Conservation (phyloP, 2,113 vertebrate genomes). For the Ascaphus truei region DNA sequence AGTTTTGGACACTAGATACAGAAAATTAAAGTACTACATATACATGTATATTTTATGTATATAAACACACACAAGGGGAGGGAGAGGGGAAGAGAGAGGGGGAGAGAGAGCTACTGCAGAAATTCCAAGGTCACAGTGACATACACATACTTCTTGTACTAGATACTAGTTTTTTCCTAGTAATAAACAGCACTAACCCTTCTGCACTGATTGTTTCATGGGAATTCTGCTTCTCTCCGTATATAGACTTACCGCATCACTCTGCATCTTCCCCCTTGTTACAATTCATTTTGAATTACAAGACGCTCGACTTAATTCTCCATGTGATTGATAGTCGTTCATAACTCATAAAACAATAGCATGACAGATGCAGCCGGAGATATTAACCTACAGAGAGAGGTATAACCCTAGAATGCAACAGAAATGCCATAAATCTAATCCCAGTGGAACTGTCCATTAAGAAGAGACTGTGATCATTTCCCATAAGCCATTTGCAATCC, state of each 20-base stretch:
- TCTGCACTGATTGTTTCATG: too few relatives aligned
- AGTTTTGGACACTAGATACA: too few relatives aligned
- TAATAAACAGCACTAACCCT: too few relatives aligned
- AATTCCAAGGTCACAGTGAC: too few relatives aligned
- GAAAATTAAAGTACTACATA: too few relatives aligned
- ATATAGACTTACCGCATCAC: neutral
- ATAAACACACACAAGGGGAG: too few relatives aligned
- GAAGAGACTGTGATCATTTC: conserved; percentile 18
- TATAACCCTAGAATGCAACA: neutral
- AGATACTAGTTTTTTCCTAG: too few relatives aligned
- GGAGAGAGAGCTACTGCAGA: too few relatives aligned
- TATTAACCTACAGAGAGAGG: conserved; percentile 29
- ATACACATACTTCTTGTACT: too few relatives aligned
- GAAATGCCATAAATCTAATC: conserved; percentile 24
- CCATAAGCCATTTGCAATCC: conserved; percentile 12
- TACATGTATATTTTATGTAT: too few relatives aligned
- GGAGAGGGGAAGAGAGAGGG: too few relatives aligned
- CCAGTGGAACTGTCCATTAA: conserved; percentile 24
- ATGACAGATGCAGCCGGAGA: conserved; percentile 23
- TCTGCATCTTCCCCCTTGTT: conserved; percentile 3
- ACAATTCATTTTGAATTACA: conserved; percentile 31
- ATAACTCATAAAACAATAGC: conserved; percentile 33
- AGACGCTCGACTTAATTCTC: neutral
- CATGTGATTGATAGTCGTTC: conserved; percentile 21
- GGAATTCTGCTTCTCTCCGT: neutral